Percentiles rank a stretch among this genome's conserved stretches.
phyloP scores from a whole-genome alignment of 2,888 invertebrate species.

The Hydrotaea cyrtoneurina region DNA sequence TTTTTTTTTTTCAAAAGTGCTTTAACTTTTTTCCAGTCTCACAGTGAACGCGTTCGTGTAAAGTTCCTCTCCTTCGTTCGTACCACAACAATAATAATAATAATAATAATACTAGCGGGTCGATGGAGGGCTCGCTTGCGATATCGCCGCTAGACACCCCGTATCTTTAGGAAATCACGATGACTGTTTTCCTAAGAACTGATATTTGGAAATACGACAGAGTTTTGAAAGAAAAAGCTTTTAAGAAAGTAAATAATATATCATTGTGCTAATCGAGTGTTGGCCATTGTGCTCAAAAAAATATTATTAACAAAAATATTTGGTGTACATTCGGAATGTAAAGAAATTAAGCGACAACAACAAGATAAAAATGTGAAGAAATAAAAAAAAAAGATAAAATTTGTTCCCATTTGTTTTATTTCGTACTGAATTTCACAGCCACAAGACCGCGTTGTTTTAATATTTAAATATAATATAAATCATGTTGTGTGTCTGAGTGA shows the following conservation, averaged over 20 bases:
- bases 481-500: too few relatives aligned
- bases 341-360: too few relatives aligned
- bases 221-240: constrained; percentile 50
- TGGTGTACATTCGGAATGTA: too few relatives aligned
- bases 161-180: constrained; percentile 35
- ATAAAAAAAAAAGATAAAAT: constrained; percentile 9
- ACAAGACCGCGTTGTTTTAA: too few relatives aligned
- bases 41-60: constrained; percentile 68
- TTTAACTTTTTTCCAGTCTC: constrained; percentile 67
- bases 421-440: too few relatives aligned
- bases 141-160: neutral
- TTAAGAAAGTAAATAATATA: constrained; percentile 53
- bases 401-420: too few relatives aligned
- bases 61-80: constrained; percentile 50
- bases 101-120: neutral
- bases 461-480: too few relatives aligned
- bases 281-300: constrained; percentile 22
- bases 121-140: neutral
- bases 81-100: neutral
- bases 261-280: neutral
- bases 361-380: too few relatives aligned
- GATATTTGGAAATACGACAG: constrained; percentile 11
- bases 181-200: constrained; percentile 19
- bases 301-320: too few relatives aligned
- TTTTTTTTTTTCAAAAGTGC: constrained; percentile 54